phyloP scores from a whole-genome alignment of 53 echinoderm and acorn worm genomes.

The Paracentrotus lividus region DNA sequence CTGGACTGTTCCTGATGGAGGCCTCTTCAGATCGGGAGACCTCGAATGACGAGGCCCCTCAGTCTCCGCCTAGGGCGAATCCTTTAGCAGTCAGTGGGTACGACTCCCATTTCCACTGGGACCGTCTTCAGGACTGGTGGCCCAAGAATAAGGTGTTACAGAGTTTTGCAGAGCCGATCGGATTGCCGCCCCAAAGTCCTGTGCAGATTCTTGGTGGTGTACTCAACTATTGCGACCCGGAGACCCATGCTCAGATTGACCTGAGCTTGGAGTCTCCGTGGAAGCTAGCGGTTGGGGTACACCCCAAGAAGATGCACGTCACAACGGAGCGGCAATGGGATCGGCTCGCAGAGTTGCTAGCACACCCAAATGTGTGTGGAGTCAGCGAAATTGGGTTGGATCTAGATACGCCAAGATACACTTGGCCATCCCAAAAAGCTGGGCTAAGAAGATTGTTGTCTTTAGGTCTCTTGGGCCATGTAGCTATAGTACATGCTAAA shows the following conservation, averaged over 20 bases:
- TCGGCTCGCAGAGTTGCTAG: not conserved
- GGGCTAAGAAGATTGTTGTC: not conserved
- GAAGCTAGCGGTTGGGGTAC: not conserved
- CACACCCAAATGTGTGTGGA: not conserved
- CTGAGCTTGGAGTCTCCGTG: not conserved
- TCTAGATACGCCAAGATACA: not conserved
- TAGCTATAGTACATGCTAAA: not conserved
- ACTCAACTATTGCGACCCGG: slow-evolving; percentile 4
- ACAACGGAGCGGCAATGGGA: not conserved
- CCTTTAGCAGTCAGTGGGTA: too few relatives aligned
- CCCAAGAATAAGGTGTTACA: not conserved
- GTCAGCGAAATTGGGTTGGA: not conserved
- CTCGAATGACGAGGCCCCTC: too few relatives aligned
- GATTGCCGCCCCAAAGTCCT: not conserved
- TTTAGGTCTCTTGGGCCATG: not conserved
- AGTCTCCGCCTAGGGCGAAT: too few relatives aligned
- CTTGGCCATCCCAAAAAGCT: not conserved
- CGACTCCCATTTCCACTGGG: not conserved
- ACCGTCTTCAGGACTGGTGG: not conserved
- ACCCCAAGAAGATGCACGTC: not conserved
- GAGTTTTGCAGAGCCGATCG: too few relatives aligned
- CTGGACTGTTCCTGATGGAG: too few relatives aligned
- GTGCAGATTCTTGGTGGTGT: not conserved
- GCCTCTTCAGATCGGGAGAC: too few relatives aligned
- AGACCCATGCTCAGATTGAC: not conserved